phyloP scores from a whole-genome alignment of 2,797 vertebrate genomes.

The Lepilemur septentrionalis region DNA sequence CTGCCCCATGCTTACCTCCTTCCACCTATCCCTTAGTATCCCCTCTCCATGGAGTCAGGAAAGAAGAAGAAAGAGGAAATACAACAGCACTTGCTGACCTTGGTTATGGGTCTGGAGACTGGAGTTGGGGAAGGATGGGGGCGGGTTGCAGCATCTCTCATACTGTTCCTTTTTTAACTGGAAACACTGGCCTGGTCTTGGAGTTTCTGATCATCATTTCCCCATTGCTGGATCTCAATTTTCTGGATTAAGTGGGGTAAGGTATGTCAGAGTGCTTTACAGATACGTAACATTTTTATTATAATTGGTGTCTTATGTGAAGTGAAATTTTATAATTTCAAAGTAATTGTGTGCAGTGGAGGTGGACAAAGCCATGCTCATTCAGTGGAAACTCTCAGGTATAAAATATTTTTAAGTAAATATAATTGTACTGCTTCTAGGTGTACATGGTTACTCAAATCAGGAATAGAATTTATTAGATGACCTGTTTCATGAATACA shows the following conservation, averaged over 20 bases:
- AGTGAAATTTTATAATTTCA: constrained; percentile 6
- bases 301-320: neutral
- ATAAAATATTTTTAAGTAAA: neutral
- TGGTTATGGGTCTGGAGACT: neutral
- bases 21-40: accelerated
- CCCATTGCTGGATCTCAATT: neutral
- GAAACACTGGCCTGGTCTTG: neutral
- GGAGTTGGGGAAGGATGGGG: accelerated
- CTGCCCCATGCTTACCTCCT: neutral
- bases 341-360: neutral
- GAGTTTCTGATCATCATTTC: neutral
- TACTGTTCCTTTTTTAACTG: neutral
- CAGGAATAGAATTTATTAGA: neutral
- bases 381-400: neutral
- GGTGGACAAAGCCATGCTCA: neutral
- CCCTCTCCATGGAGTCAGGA: neutral
- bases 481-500: neutral
- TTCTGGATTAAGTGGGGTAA: neutral
- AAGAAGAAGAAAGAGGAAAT: neutral
- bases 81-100: neutral
- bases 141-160: too few species aligned
- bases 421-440: neutral
- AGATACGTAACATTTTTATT: neutral
- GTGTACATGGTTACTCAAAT: neutral
- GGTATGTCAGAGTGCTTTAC: neutral